These are phyloP conservation scores for Erithacus rubecula DNA, from an alignment of 2,797 vertebrate species.

Conservation along the genomic window DNA sequence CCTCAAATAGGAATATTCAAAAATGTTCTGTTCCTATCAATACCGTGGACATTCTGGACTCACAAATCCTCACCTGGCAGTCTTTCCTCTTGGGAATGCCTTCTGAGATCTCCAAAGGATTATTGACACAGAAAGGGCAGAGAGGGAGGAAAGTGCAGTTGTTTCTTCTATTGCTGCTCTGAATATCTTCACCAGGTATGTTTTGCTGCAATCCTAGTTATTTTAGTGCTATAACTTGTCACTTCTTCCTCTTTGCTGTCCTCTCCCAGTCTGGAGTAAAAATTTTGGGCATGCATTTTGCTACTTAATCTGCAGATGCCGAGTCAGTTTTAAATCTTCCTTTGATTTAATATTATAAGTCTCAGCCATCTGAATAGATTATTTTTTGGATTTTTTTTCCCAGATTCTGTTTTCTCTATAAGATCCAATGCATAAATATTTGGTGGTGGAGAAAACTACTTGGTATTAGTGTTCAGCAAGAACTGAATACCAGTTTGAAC, in stretches of 20 bases:
- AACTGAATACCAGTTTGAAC: neutral
- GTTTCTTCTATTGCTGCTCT: neutral
- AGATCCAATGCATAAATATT: neutral
- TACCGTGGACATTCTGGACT: neutral
- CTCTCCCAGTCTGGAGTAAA: neutral
- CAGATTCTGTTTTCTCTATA: neutral
- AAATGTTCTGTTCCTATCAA: neutral
- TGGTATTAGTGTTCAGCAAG: accelerated
- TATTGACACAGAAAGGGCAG: neutral
- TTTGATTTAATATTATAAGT: neutral
- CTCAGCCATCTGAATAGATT: neutral
- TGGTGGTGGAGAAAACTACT: neutral
- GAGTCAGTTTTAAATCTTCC: neutral
- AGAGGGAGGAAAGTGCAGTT: neutral
- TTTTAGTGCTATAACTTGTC: neutral
- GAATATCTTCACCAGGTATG: neutral
- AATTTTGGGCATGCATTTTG: neutral
- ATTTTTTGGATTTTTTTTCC: neutral
- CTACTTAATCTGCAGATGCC: neutral
- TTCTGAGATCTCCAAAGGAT: neutral
- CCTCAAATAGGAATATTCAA: neutral
- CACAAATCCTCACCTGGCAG: neutral
- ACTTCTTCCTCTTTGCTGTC: neutral
- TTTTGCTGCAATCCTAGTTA: neutral
- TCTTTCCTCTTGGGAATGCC: accelerated